Base-by-base conservation (phyloP, 2,888 invertebrate genomes). In the Uloborus plumipes region DNA sequence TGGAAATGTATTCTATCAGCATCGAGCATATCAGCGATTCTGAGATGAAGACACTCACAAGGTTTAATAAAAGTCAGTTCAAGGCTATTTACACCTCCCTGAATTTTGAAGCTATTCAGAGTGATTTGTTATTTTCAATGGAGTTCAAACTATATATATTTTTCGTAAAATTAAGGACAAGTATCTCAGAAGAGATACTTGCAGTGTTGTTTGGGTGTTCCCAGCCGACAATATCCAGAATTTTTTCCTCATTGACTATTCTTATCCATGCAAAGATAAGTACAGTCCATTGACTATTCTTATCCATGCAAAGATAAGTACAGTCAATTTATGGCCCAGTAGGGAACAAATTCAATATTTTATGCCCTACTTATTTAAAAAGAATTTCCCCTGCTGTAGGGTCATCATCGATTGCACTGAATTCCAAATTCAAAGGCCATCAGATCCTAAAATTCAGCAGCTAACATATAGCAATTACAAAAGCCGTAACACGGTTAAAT, bases 401-500 rank as follows among this genome's bases (percentile, higher is more conserved):
- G 22, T 71, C 9, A 61, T 71, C 3, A 59, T 71, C 13, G 71
- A 71, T 11, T 22, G 49, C 49, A 55, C 55, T 0, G 62, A 72
- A 31, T 51, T 72, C 31, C 16, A 49, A 51, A 62, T 72, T n/a
- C 72, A 62, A 31, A 59, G 26, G 2, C 72, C 72, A 16, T 51
- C n/a, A 16, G 31, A 49, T 62, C 50, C 51, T 0, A 18, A 7
- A 16, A n/a, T 18, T n/a, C 59, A 59, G 14, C 20, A 59, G n/a
- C n/a, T 59, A 59, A 20, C 59, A 0, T 59, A 22, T 9, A 20
- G 22, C 22, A 7, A 18, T 59, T 59, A 59, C 14, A 59, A 59
- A 59, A 18, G n/a, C 0, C 14, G 13, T 0, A 20, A 59, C 22
- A 59, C 59, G 1, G 6, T 22, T 14, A 18, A 59, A 15, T 59